Conservation (phyloP, 2,113 vertebrate genomes). For the Turnix velox region DNA sequence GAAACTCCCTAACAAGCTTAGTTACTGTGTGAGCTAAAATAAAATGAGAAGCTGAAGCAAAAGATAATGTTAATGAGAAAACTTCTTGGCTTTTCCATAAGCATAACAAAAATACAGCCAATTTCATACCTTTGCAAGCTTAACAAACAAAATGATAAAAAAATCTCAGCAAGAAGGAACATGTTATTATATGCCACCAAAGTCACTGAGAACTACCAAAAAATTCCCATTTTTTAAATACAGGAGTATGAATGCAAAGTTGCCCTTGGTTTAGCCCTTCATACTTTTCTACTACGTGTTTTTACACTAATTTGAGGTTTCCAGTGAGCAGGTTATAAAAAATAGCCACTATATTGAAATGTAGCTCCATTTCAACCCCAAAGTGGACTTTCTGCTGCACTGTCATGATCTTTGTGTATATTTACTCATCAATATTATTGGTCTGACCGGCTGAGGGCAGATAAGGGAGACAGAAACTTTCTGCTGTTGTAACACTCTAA, state of each 20-base stretch:
- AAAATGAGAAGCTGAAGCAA: constrained; percentile 16
- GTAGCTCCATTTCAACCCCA: not conserved
- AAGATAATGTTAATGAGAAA: constrained; percentile 9
- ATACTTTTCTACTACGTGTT: not conserved
- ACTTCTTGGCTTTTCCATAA: not conserved
- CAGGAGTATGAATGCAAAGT: not conserved
- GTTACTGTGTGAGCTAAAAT: constrained; percentile 25
- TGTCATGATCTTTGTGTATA: not conserved
- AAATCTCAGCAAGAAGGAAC: not conserved
- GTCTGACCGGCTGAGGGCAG: not conserved
- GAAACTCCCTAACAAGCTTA: constrained; percentile 27
- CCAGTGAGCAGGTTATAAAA: not conserved
- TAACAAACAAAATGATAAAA: not conserved
- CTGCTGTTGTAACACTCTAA: not conserved
- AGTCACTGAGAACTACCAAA: not conserved
- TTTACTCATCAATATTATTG: not conserved
- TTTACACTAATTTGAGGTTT: not conserved
- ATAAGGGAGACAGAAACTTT: not conserved
- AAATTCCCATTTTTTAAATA: not conserved
- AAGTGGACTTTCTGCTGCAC: not conserved
- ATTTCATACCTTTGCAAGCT: not conserved
- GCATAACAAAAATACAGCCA: not conserved
- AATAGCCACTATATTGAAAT: not conserved
- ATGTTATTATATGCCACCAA: not conserved
- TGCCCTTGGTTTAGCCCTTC: not conserved